phyloP scores from a whole-genome alignment of 2,113 vertebrate species.

The Sphaerodactylus townsendi region DNA sequence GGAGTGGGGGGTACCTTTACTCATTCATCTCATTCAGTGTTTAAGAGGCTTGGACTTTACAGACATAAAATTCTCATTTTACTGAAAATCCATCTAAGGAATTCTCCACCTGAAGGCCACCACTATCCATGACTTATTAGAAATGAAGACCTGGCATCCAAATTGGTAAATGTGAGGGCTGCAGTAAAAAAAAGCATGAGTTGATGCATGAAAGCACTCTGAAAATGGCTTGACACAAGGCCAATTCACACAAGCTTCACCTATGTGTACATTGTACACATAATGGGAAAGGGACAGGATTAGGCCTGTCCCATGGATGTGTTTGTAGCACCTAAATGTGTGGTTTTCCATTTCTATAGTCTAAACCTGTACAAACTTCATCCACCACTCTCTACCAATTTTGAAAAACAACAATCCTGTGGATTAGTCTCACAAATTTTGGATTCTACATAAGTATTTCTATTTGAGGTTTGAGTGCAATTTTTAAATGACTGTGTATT shows the following conservation, averaged over 20 bases:
- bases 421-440: background rate
- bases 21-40: background rate
- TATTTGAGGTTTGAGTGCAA: background rate
- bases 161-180: background rate
- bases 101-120: background rate
- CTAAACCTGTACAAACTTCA: background rate
- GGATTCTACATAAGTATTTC: background rate
- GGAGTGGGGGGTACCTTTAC: background rate
- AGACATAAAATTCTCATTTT: background rate
- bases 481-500: background rate
- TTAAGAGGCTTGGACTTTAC: background rate
- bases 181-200: background rate
- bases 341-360: background rate
- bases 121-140: background rate
- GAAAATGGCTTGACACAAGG: background rate
- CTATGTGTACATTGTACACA: background rate
- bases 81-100: background rate
- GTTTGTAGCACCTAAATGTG: background rate
- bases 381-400: background rate
- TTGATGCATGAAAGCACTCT: background rate
- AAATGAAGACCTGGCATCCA: background rate
- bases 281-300: background rate
- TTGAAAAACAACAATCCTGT: background rate
- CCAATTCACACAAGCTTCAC: background rate
- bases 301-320: background rate